phyloP scores from a whole-genome alignment of 1,140 invertebrate species.

The Pseudachorutes palmiensis region DNA sequence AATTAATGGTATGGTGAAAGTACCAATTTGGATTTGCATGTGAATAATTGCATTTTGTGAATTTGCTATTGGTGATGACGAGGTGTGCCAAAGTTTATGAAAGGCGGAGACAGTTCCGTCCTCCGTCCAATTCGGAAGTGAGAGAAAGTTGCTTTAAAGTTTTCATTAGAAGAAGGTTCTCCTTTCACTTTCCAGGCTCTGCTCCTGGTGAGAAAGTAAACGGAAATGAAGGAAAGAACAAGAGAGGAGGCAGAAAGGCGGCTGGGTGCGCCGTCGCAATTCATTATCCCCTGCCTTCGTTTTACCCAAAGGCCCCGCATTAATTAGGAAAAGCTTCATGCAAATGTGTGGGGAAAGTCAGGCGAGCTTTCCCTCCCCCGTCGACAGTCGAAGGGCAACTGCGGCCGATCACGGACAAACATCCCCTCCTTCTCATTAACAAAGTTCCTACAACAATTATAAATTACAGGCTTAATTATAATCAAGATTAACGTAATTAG shows the following conservation, averaged over 20 bases:
- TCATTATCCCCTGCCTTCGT: slow-evolving; percentile 7
- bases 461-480: neutral
- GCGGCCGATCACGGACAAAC: neutral
- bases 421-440: neutral
- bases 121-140: neutral
- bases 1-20: no score
- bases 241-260: neutral
- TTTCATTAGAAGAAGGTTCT: neutral
- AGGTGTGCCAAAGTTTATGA: neutral
- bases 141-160: neutral
- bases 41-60: no score
- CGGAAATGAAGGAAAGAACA: neutral
- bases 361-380: neutral
- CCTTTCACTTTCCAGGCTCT: neutral
- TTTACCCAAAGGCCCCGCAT: slow-evolving; percentile 7
- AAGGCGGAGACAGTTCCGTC: neutral
- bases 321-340: slow-evolving; percentile 8
- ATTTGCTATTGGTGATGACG: no score
- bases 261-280: neutral
- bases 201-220: no score
- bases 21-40: no score
- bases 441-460: slow-evolving; percentile 7
- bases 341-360: slow-evolving; percentile 2
- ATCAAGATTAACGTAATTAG: no score
- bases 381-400: neutral